A percentile compares a stretch with the other conserved stretches of the same genome.
Conservation (phyloP, 2,888 invertebrate species). For the Pseudococcus longispinus region DNA sequence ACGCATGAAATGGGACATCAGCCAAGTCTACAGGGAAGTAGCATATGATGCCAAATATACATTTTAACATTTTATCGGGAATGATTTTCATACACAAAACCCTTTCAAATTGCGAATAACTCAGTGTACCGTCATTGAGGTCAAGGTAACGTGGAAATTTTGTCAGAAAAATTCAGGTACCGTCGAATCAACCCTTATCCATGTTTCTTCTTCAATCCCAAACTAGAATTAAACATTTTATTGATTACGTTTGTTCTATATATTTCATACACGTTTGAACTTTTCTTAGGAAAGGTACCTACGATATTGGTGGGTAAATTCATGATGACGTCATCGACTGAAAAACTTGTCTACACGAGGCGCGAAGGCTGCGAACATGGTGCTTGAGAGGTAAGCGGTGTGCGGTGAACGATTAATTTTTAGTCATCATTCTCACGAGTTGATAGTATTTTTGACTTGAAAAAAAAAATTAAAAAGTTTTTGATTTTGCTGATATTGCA, state of each 20-base stretch:
- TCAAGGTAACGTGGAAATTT: neutral
- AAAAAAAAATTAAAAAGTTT: too few relatives aligned
- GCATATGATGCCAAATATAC: slow-evolving; percentile 5
- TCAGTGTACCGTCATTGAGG: neutral
- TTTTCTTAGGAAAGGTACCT: neutral
- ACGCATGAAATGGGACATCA: neutral
- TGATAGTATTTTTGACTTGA: too few relatives aligned
- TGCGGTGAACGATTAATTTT: too few relatives aligned
- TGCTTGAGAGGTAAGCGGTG: too few relatives aligned
- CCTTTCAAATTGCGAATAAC: neutral
- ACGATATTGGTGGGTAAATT: neutral
- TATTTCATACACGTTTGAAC: neutral
- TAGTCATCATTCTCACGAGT: too few relatives aligned
- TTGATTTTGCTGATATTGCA: too few relatives aligned
- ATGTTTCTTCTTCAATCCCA: neutral
- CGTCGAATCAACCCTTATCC: neutral
- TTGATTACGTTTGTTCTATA: neutral
- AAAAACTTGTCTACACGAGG: neutral
- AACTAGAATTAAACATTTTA: neutral
- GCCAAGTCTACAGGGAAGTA: slow-evolving; percentile 17
- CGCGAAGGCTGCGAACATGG: too few relatives aligned
- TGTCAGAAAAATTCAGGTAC: neutral
- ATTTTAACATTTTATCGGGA: slow-evolving; percentile 1
- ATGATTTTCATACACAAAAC: neutral
- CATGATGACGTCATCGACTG: neutral